Evolutionary conservation across 2,113 vertebrate species (phyloP).

Genomic region (Embiotoca jacksoni): DNA sequence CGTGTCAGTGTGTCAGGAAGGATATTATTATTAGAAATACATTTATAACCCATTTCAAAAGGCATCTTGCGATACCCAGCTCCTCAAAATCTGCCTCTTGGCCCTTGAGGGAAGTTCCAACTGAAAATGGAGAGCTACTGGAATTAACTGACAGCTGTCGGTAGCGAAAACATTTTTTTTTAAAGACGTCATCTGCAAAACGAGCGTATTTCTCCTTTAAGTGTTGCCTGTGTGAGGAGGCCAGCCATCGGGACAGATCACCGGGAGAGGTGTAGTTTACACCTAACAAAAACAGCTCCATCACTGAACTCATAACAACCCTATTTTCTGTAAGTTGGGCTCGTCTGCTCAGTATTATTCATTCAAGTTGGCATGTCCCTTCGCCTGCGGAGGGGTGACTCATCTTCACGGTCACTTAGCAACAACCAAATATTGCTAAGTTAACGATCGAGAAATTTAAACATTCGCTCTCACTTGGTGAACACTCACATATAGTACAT

Average conservation of each 20-base stretch:
- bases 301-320: constrained; percentile 76
- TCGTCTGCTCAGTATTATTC: constrained; percentile 77
- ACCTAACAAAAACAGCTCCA: constrained; percentile 74
- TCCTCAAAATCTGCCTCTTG: constrained; percentile 8
- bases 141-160: constrained; percentile 34
- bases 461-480: constrained; percentile 34
- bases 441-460: constrained; percentile 57
- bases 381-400: constrained; percentile 69
- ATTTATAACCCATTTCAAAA: constrained; percentile 29
- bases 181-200: constrained; percentile 8
- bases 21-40: constrained; percentile 2
- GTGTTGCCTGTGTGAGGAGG: constrained; percentile 14
- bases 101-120: constrained; percentile 37
- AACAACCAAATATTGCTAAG: constrained; percentile 84
- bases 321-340: constrained; percentile 63
- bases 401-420: constrained; percentile 80
- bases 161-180: constrained; percentile 13
- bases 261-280: constrained; percentile 65
- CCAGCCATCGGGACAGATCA: constrained; percentile 53
- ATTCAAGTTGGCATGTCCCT: constrained; percentile 74
- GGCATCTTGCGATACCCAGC: constrained; percentile 26
- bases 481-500: constrained; percentile 1
- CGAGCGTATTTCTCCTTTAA: constrained; percentile 26
- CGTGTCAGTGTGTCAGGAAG: not conserved
- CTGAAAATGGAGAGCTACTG: constrained; percentile 20